These are phyloP conservation scores for Spisula subtruncata DNA, from an alignment of 2,888 invertebrate genomes.

Conservation along the genomic window DNA sequence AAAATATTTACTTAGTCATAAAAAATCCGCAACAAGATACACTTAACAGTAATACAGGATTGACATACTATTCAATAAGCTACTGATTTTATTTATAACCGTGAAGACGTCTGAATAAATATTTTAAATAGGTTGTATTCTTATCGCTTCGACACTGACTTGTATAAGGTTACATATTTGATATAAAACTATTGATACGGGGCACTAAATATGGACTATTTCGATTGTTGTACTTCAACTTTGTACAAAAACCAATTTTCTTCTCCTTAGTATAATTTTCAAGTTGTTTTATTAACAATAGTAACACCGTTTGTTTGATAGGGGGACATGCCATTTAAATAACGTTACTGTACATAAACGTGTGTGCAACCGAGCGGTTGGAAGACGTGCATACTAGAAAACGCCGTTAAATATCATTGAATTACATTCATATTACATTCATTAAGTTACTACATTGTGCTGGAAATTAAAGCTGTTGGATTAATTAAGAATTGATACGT, in stretches of 20 bases:
- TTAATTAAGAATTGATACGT: conserved; percentile 17
- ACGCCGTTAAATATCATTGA: too few species aligned
- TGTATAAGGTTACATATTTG: conserved; percentile 57
- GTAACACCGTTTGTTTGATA: background rate
- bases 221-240: conserved; percentile 50
- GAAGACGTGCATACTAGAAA: too few species aligned
- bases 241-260: conserved; percentile 21
- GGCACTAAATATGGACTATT: conserved; percentile 56
- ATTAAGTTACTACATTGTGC: background rate
- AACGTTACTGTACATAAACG: too few species aligned
- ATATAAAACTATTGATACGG: conserved; percentile 43
- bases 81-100: conserved; percentile 38
- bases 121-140: conserved; percentile 33
- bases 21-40: conserved; percentile 15
- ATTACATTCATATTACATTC: too few species aligned
- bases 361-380: too few species aligned
- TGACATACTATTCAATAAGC: conserved; percentile 22
- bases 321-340: background rate
- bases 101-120: conserved; percentile 36
- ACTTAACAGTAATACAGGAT: background rate
- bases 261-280: background rate
- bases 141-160: conserved; percentile 52
- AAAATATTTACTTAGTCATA: conserved; percentile 8
- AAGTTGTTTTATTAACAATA: background rate
- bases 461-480: conserved; percentile 3